phyloP scores from a whole-genome alignment of 2,797 vertebrate genomes.

The Bovichtus diacanthus region DNA sequence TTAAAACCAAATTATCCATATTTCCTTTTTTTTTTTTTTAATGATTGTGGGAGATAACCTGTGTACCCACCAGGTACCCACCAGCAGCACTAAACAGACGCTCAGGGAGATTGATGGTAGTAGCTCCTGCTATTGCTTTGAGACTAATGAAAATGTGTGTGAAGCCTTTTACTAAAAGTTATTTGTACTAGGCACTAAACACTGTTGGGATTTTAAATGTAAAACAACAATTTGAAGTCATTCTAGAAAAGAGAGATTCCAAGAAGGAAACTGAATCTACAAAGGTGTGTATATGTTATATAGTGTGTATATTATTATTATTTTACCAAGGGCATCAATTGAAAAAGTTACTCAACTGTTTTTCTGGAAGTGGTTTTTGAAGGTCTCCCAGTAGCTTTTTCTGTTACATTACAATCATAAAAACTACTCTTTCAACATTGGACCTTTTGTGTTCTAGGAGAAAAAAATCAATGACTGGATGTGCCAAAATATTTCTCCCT shows the following conservation, averaged over 20 bases:
- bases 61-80: slow-evolving; percentile 56
- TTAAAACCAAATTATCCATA: slow-evolving; percentile 57
- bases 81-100: slow-evolving; percentile 64
- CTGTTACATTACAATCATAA: slow-evolving; percentile 19
- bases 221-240: slow-evolving; percentile 24
- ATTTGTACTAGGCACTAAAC: slow-evolving; percentile 23
- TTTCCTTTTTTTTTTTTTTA: slow-evolving; percentile 60
- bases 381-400: not conserved
- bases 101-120: slow-evolving; percentile 47
- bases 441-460: slow-evolving; percentile 11
- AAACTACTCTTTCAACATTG: slow-evolving; percentile 8
- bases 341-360: not conserved
- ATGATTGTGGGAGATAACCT: slow-evolving; percentile 55
- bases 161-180: slow-evolving; percentile 34
- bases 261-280: not conserved
- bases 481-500: not conserved
- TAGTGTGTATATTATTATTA: not conserved
- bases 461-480: slow-evolving; percentile 22
- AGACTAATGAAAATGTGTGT: slow-evolving; percentile 60
- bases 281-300: not conserved
- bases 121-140: slow-evolving; percentile 55
- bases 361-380: not conserved
- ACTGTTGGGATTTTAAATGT: slow-evolving; percentile 31
- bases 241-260: not conserved
- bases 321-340: not conserved